phyloP scores from a whole-genome alignment of 2,888 invertebrate species.

The Zaprionus obscuricornis region DNA sequence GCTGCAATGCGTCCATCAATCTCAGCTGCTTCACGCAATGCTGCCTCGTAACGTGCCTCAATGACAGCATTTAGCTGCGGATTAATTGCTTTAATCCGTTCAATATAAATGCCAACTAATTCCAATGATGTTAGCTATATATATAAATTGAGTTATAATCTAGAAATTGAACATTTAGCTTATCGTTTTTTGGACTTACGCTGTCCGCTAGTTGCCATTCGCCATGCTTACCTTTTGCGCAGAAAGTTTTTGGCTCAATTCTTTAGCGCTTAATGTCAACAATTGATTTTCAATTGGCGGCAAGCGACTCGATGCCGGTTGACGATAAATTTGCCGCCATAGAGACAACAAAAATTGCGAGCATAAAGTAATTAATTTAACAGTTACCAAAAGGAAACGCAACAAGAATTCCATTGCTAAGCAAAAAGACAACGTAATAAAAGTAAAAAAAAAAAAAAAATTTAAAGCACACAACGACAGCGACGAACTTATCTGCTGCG shows the following conservation, averaged over 20 bases:
- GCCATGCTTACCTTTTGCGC: conserved; percentile 60
- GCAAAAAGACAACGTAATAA: not conserved
- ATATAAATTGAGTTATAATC: no score
- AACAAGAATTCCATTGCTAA: conserved; percentile 70
- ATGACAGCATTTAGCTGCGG: conserved; percentile 88
- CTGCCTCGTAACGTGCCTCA: conserved; percentile 86
- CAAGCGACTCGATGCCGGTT: conserved; percentile 4
- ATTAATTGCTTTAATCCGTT: conserved; percentile 87
- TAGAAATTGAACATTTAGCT: no score
- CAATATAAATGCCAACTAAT: conserved; percentile 86
- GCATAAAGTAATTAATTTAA: conserved; percentile 36
- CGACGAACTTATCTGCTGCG: not conserved
- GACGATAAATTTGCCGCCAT: not conserved
- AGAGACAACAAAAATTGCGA: conserved; percentile 7
- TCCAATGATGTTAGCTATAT: conserved; percentile 86
- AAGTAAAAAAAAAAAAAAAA: not conserved
- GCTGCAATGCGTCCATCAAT: conserved; percentile 84
- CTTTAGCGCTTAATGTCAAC: conserved; percentile 53
- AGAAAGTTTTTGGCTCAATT: conserved; percentile 59
- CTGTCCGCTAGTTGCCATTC: no score
- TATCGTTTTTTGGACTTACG: no score
- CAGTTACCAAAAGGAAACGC: conserved; percentile 55
- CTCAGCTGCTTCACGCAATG: conserved; percentile 86
- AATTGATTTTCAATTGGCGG: conserved; percentile 61
- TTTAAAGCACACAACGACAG: not conserved